Base-by-base conservation (phyloP, 2,113 vertebrate species). In the Patagioenas fasciata region DNA sequence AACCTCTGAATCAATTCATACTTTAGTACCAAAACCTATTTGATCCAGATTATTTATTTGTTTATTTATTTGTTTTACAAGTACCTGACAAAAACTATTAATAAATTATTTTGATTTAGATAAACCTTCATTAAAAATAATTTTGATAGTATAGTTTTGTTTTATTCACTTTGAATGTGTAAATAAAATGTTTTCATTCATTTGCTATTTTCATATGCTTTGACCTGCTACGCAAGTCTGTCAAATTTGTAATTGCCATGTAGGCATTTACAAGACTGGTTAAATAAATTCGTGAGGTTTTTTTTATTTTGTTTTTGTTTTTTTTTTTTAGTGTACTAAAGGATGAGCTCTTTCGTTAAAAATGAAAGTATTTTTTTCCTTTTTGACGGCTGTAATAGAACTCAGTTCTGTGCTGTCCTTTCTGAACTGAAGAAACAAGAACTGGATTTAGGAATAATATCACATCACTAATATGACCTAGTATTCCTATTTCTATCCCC, bases 401-500 rank as follows among this genome's bases (percentile, higher is more conserved):
- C 26, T 87, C 10, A 57, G 0, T 79, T 90, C 50, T 88, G 28
- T 56, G 28, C 26, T 16, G 66, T 73, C 51, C 7, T 83, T 90
- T 83, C 40, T 66, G 58, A 90, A 78, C 23, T 42, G n/a, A 70
- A 8, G 20, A 62, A 82, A 62, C 4, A 82, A 50, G 50, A 94
- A 80, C 26, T 36, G 16, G 15, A 80, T 90, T 80, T 91, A 75
- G 42, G 23, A 89, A 21, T 80, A 85, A 77, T 95, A 42, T 44
- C 82, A 88, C 10, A 78, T 28, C 36, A 28, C 15, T 80, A 92
- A 80, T 70, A 56, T 78, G 40, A 86, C 2, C 87, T 82, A 61
- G 4, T 77, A 62, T 69, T 93, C 54, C 40, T 82, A 72, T 93
- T 95, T 94, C 62, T 90, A 50, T 85, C 62, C 36, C 31, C 50